Base-by-base conservation (phyloP, 2,888 invertebrate genomes). In the Diploptera punctata region DNA sequence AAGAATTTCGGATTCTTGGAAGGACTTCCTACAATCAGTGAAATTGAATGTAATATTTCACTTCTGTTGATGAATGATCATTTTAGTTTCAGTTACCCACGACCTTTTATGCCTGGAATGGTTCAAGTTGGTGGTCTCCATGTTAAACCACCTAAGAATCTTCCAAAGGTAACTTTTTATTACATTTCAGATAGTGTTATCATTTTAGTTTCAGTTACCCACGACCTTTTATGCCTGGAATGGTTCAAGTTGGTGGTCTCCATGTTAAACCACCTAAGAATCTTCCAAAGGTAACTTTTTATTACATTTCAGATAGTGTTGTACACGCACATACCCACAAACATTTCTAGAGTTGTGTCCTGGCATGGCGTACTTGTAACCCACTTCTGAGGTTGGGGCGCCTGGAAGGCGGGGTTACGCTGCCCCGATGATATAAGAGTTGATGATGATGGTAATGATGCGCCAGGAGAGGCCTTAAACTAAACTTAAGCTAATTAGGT, bases 71-170 rank as follows among this genome's bases (percentile, higher is more conserved):
- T 77, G 18, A 80, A 81, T 74, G 75, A 77, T 0, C 78, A 80
- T 73, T 76, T 78, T 60, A 75, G 72, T n/a, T 65, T 80, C 0
- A 74, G 72, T 24, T 69, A 74, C 7, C 76, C 78, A 1, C 68
- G 76, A 33, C 78, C 80, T 16, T 73, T 76, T 1, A 71, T 77
- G 9, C 79, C 79, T 10, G 77, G 77, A 60, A 74, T 79, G 5
- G 73, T 80, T 18, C 78, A 79, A 57, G 78, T 79, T 3, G 79
- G 79, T 13, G 80, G 80, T 29, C 76, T 80, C 75, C 80, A 81
- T 67, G 76, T 80, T 54, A 71, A 71, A 16, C 77, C 77, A 3
- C 75, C 76, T n/a, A 77, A 77, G 16, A 74, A 76, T 10, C 65
- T 79, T 19, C 78, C 78, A 21, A 75, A 78, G 73, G 79, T 78